Evolutionary conservation across 2,797 vertebrate genomes (phyloP).

Genomic region (Enteromius thamalakanensis): DNA sequence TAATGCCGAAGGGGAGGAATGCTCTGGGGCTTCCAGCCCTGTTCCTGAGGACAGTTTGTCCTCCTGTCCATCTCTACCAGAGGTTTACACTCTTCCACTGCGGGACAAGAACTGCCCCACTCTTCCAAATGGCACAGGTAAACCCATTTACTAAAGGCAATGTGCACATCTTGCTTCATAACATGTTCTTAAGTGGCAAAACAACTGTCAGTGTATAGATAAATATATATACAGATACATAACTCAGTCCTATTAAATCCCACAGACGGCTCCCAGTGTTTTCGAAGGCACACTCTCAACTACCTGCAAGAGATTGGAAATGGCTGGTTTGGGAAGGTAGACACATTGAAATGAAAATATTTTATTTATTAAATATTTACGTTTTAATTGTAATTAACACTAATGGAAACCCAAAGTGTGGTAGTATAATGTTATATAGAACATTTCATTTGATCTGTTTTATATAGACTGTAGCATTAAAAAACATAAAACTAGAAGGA

Average conservation of each 20-base stretch:
- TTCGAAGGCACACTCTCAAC: conserved; percentile 89
- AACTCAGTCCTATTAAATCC: conserved; percentile 31
- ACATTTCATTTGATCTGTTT: not conserved
- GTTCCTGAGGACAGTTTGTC: conserved; percentile 93
- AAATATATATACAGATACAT: not conserved
- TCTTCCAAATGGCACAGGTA: conserved; percentile 82
- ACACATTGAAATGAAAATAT: not conserved
- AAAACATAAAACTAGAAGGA: not conserved
- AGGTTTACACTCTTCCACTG: conserved; percentile 91
- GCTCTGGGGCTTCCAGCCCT: conserved; percentile 88
- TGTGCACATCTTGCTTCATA: not conserved
- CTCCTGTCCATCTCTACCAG: conserved; percentile 90
- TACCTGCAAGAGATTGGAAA: conserved; percentile 94
- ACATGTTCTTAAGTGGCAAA: not conserved
- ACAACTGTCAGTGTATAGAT: not conserved
- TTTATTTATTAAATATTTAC: too few species aligned
- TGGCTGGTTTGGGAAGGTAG: conserved; percentile 93
- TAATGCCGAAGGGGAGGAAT: conserved; percentile 91
- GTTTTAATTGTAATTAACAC: not conserved
- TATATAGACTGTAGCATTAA: not conserved
- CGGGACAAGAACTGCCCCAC: conserved; percentile 75
- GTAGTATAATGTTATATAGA: not conserved
- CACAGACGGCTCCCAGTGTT: conserved; percentile 79
- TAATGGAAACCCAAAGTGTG: not conserved
- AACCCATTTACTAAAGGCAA: not conserved